These are phyloP conservation scores for Dasypus novemcinctus DNA, from an alignment of 2,113 vertebrate genomes.

Conservation along the genomic window DNA sequence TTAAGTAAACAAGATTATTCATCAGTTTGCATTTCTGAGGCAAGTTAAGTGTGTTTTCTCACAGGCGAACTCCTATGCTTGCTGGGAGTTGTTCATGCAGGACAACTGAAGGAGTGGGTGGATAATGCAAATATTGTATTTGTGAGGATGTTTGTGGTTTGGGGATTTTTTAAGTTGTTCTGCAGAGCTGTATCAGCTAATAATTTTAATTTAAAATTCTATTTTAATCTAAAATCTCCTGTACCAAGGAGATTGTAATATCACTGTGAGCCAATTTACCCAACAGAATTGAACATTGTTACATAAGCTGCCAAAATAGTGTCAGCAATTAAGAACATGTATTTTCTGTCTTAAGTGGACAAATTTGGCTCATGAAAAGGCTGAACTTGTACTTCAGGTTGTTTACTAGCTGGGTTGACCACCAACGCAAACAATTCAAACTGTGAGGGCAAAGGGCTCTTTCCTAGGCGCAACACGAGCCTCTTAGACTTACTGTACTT, in stretches of 20 bases:
- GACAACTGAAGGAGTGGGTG: not conserved
- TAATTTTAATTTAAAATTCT: conserved; percentile 30
- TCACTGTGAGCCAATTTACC: not conserved
- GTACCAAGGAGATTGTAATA: not conserved
- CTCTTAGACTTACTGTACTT: not conserved
- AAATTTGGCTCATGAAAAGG: conserved; percentile 50
- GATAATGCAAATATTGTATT: not conserved
- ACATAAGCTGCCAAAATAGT: conserved; percentile 21
- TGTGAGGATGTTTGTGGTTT: not conserved
- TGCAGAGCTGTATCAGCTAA: not conserved
- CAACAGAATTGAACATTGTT: not conserved
- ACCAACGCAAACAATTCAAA: not conserved
- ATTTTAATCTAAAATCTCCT: conserved; percentile 31
- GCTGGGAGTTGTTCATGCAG: not conserved
- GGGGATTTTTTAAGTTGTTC: conserved; percentile 35
- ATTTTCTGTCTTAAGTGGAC: not conserved
- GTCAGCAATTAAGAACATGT: conserved; percentile 4
- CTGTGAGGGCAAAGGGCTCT: not conserved
- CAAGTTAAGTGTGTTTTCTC: not conserved
- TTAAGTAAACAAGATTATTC: not conserved
- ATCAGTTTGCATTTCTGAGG: not conserved
- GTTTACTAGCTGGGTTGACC: conserved; percentile 28
- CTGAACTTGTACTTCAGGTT: conserved; percentile 26
- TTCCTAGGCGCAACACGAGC: not conserved
- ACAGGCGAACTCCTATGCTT: not conserved